Base-by-base conservation (phyloP, 2,113 vertebrate genomes). In the Hiodon tergisus region DNA sequence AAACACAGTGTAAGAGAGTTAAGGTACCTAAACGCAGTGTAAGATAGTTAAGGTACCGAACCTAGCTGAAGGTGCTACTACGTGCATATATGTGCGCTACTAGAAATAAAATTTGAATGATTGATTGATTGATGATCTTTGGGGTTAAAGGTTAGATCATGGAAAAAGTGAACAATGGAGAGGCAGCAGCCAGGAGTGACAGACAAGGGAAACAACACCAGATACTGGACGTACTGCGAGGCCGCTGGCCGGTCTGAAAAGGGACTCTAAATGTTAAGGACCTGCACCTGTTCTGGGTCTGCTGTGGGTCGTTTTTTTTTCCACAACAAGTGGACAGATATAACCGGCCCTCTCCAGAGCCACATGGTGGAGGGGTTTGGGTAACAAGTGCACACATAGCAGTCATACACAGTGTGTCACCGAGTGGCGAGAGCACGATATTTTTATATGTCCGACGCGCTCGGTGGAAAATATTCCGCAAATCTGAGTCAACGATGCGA, bases 321-420 rank as follows among this genome's bases (percentile, higher is more conserved):
- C 82, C 84, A 84, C 80, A 81, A 81, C 82, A 84, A 84, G 84
- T 85, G 84, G 74, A 84, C 77, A 57, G 80, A 84, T 85, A 83
- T 85, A 83, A 83, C 71, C 53, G 71, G 66, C 67, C 72, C 71
- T 48, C 48, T 67, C 48, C 71, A 63, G 62, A 61, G 76, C 63
- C 31, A 65, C 77, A 68, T 67, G 74, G 77, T 74, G 71, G 63
- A 60, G 71, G 50, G 77, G 73, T 76, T 78, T 79, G 78, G 63
- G 81, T 79, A 81, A 83, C 84, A 84, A 84, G 84, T 84, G 84
- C 81, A 84, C 69, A 71, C 82, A 83, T 83, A 81, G 76, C 77
- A n/a, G 63, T 80, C 84, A 86, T 81, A 59, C 75, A 47, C 73
- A 16, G 70, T 81, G 79, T 83, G 82, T 83, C 80, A 84, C 60